A percentile compares a stretch with the other conserved stretches of the same genome.
These are phyloP conservation scores for Falco rusticolus DNA, from an alignment of 2,797 vertebrate genomes.

Conservation along the genomic window DNA sequence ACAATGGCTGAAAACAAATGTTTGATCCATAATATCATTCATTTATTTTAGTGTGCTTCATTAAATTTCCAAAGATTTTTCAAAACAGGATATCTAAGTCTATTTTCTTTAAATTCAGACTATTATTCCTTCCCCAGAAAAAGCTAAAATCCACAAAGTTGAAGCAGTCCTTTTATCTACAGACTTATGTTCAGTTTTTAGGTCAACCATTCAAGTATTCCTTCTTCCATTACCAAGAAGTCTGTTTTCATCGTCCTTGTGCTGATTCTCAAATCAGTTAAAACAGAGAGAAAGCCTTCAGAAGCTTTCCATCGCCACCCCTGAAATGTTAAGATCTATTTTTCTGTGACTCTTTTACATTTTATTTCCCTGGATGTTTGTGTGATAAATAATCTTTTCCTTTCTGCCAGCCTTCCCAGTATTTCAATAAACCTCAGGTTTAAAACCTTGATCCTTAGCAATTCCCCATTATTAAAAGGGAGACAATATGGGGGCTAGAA, in stretches of 20 bases:
- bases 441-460: not conserved
- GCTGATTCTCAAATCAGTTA: not conserved
- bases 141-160: not conserved
- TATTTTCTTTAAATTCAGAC: not conserved
- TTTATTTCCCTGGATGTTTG: not conserved
- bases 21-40: not conserved
- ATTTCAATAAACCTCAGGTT: not conserved
- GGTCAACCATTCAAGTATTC: not conserved
- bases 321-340: not conserved
- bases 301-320: not conserved
- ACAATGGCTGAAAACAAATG: not conserved
- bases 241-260: not conserved
- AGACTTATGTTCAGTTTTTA: not conserved
- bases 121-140: not conserved
- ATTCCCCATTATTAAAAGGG: not conserved
- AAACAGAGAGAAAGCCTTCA: not conserved
- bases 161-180: not conserved
- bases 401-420: not conserved
- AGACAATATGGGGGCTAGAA: not conserved
- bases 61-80: conserved; percentile 20
- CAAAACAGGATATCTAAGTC: not conserved
- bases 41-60: not conserved
- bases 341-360: not conserved
- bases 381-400: not conserved
- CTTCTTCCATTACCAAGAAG: not conserved